phyloP scores from a whole-genome alignment of 2,888 invertebrate species.

The Chaetogeoica ovagalla region DNA sequence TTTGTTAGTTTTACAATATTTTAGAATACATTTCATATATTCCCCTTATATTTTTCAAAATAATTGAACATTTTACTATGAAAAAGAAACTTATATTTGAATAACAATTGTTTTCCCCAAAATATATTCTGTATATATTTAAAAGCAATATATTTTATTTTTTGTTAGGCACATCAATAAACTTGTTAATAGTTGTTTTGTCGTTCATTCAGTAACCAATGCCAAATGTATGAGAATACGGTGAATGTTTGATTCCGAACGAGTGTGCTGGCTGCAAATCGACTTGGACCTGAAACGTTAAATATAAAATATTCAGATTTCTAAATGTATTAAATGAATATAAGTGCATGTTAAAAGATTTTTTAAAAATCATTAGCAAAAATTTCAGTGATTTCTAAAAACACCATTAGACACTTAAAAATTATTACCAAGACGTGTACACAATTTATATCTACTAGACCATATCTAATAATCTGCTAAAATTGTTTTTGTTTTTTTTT shows the following conservation, averaged over 20 bases:
- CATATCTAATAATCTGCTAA: not conserved
- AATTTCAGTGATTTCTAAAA: not conserved
- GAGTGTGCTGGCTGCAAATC: slow-evolving; percentile 71
- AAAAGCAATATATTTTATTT: slow-evolving; percentile 35
- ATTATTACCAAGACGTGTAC: too few species aligned
- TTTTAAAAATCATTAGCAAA: too few species aligned
- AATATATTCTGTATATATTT: slow-evolving; percentile 5
- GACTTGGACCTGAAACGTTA: slow-evolving; percentile 65
- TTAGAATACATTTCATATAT: slow-evolving; percentile 9
- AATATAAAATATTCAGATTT: not conserved
- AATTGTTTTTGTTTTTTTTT: not conserved
- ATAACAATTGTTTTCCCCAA: slow-evolving; percentile 23
- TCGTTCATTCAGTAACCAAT: slow-evolving; percentile 38
- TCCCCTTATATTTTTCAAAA: slow-evolving; percentile 9
- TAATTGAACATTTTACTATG: slow-evolving; percentile 11
- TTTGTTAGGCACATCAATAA: slow-evolving; percentile 41
- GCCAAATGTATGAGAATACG: slow-evolving; percentile 67
- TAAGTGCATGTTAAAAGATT: not conserved
- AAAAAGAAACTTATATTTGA: slow-evolving; percentile 6
- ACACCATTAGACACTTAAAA: too few species aligned
- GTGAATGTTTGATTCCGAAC: slow-evolving; percentile 88
- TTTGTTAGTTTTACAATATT: slow-evolving; percentile 37
- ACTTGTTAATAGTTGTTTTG: slow-evolving; percentile 35
- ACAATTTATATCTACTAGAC: too few species aligned
- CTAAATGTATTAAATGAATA: not conserved